Conservation (phyloP, 2,888 invertebrate species). For the Cryptosula pallasiana region DNA sequence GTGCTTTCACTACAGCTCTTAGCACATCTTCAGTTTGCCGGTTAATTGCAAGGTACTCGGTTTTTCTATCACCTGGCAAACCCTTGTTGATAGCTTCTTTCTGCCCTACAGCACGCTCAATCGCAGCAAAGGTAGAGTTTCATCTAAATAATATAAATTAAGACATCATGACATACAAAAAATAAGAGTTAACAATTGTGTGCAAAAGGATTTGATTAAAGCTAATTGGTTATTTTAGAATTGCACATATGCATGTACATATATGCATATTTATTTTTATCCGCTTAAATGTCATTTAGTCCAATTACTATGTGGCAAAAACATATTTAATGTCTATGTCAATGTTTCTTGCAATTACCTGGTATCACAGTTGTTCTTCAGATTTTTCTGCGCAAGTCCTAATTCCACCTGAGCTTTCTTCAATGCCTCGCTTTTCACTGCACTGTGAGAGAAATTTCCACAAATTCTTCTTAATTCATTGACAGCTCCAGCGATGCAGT, state of each 20-base stretch:
- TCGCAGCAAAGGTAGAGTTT: background rate
- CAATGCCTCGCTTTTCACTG: too few species aligned
- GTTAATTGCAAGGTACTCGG: background rate
- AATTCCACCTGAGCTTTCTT: background rate
- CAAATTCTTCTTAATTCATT: too few species aligned
- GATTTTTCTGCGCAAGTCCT: background rate
- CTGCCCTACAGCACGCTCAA: background rate
- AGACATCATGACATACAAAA: background rate
- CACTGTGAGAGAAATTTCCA: too few species aligned
- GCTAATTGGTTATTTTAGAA: too few species aligned
- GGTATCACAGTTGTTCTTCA: background rate
- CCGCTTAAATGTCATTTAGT: background rate
- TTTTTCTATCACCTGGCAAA: background rate
- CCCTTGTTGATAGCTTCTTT: background rate
- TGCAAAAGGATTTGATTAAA: too few species aligned
- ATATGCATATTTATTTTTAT: too few species aligned
- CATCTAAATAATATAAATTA: background rate
- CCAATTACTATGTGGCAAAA: background rate
- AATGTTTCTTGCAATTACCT: background rate
- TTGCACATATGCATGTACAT: too few species aligned
- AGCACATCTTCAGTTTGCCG: background rate
- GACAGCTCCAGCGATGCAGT: too few species aligned
- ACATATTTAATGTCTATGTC: background rate
- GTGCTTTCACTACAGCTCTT: background rate
- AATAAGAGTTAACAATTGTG: too few species aligned